These are phyloP conservation scores for Lasioglossum albipes DNA, from an alignment of 1,140 invertebrate species.

Conservation along the genomic window DNA sequence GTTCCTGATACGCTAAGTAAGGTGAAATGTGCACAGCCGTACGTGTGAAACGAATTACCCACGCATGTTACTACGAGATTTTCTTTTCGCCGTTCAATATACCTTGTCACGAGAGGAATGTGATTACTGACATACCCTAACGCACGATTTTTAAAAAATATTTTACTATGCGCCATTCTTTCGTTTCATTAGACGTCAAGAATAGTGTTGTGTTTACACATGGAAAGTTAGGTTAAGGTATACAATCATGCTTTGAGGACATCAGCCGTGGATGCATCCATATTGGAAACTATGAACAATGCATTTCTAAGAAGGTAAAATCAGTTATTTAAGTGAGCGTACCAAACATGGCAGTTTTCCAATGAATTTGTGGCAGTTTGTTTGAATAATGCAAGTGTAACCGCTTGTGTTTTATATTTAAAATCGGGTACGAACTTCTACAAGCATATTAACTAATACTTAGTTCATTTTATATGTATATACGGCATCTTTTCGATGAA, in stretches of 20 bases:
- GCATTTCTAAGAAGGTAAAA: not conserved
- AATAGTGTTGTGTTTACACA: not conserved
- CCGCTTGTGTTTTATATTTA: too few relatives aligned
- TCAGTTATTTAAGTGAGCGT: too few relatives aligned
- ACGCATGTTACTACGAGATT: slow-evolving; percentile 94
- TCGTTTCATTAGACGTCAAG: not conserved
- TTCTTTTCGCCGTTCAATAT: slow-evolving; percentile 92
- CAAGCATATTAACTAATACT: too few relatives aligned
- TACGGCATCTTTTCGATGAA: too few relatives aligned
- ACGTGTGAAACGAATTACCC: slow-evolving; percentile 95
- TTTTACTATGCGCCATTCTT: slow-evolving; percentile 83
- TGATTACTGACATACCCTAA: slow-evolving; percentile 96
- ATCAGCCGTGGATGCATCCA: not conserved
- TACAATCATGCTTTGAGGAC: slow-evolving; percentile 15
- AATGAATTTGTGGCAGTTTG: too few relatives aligned
- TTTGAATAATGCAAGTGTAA: too few relatives aligned
- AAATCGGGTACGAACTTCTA: too few relatives aligned
- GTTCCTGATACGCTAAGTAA: slow-evolving; percentile 90
- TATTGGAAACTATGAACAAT: slow-evolving; percentile 6
- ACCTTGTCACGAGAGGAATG: slow-evolving; percentile 91
- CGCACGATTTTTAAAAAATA: slow-evolving; percentile 91
- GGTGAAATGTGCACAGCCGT: slow-evolving; percentile 90
- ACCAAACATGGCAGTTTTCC: too few relatives aligned
- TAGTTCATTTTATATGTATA: too few relatives aligned
- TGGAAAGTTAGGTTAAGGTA: slow-evolving; percentile 28